These are phyloP conservation scores for Acholoe squamosa DNA, from an alignment of 2,888 invertebrate genomes.

Conservation along the genomic window DNA sequence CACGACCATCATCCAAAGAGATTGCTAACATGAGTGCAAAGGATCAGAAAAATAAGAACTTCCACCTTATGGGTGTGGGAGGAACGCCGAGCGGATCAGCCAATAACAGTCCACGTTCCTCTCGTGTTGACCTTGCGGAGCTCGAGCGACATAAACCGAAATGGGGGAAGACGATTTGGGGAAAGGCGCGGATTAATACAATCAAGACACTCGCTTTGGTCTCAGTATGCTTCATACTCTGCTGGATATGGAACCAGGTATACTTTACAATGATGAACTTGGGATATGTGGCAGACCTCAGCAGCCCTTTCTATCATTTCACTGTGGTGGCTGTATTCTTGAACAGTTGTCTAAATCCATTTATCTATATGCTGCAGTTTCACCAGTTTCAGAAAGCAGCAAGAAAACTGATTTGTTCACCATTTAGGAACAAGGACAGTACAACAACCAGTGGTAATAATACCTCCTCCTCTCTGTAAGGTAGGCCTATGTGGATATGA, in stretches of 20 bases:
- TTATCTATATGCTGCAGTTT: slow-evolving; percentile 68
- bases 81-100: no score
- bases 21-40: no score
- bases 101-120: no score
- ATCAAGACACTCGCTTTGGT: neutral
- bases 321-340: slow-evolving; percentile 66
- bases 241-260: neutral
- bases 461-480: no score
- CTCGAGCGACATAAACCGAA: neutral
- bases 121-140: neutral
- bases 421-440: no score
- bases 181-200: neutral
- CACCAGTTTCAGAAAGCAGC: slow-evolving; percentile 67
- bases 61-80: no score
- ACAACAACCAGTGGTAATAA: no score
- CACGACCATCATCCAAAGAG: neutral
- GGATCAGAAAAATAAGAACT: no score
- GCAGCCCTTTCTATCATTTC: slow-evolving; percentile 65
- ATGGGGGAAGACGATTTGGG: neutral
- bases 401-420: slow-evolving; percentile 59
- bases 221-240: neutral
- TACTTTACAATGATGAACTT: slow-evolving; percentile 68
- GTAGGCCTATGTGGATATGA: no score
- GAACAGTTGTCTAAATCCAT: slow-evolving; percentile 69
- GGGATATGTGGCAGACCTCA: slow-evolving; percentile 60